These are phyloP conservation scores for Cryptocephalus primarius DNA, from an alignment of 2,888 invertebrate genomes.

Conservation along the genomic window DNA sequence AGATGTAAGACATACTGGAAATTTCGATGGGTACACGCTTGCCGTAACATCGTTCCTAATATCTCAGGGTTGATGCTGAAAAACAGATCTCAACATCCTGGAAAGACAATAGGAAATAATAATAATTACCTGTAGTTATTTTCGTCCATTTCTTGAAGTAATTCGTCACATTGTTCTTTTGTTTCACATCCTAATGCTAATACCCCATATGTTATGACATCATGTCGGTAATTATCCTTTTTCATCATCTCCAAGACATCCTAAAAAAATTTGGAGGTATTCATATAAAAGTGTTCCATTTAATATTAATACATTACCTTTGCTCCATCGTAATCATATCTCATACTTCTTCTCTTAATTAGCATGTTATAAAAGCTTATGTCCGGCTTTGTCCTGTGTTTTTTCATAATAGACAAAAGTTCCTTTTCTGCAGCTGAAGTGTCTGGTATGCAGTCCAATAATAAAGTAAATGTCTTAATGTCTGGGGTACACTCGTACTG, in stretches of 20 bases:
- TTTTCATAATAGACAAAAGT: conserved; percentile 51
- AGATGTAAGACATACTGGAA: conserved; percentile 59
- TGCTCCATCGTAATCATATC: conserved; percentile 59
- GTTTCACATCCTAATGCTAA: conserved; percentile 68
- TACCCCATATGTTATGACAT: conserved; percentile 79
- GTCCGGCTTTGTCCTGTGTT: conserved; percentile 53
- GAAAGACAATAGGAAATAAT: neutral
- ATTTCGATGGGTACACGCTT: conserved; percentile 48
- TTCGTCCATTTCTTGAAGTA: conserved; percentile 60
- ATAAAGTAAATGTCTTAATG: conserved; percentile 66
- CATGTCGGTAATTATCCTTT: conserved; percentile 45
- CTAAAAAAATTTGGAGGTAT: conserved; percentile 27
- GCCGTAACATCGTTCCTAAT: conserved; percentile 58
- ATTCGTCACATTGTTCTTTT: conserved; percentile 48
- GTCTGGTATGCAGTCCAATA: conserved; percentile 61
- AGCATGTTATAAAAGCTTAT: conserved; percentile 78
- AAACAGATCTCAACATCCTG: conserved; percentile 12
- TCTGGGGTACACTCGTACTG: conserved; percentile 56
- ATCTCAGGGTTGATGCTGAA: conserved; percentile 63
- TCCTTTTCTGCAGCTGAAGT: conserved; percentile 56
- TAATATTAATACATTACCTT: conserved; percentile 28
- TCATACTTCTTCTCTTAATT: conserved; percentile 66
- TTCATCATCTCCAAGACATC: conserved; percentile 48
- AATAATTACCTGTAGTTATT: conserved; percentile 49
- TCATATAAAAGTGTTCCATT: neutral